Conservation (phyloP, 2,113 vertebrate species). For the Danio rerio region DNA sequence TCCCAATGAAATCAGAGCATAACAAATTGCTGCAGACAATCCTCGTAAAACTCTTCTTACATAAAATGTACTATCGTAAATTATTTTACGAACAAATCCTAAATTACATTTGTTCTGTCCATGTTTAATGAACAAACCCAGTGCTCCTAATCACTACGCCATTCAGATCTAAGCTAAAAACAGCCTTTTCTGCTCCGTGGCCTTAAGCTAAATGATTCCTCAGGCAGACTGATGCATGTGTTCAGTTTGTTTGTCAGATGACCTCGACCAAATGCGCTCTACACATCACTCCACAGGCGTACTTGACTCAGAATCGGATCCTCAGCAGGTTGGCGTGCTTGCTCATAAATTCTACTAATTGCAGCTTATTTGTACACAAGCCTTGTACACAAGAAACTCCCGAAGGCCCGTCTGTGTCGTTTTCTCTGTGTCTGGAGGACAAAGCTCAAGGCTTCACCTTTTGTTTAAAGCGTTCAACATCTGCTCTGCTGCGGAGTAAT, state of each 20-base stretch:
- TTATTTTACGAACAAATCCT: neutral
- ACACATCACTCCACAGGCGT: constrained; percentile 3
- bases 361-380: constrained; percentile 35
- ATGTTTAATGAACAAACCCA: too few relatives aligned
- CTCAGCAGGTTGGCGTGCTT: neutral
- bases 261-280: neutral
- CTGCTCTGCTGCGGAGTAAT: constrained; percentile 19
- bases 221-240: neutral
- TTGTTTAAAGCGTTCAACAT: constrained; percentile 16
- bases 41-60: neutral
- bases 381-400: constrained; percentile 25
- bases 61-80: neutral
- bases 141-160: neutral
- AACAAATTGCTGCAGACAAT: neutral
- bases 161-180: neutral
- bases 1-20: neutral
- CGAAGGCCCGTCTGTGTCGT: constrained; percentile 11
- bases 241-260: constrained; percentile 17
- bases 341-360: constrained; percentile 43
- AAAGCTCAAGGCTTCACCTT: constrained; percentile 24
- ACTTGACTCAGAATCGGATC: constrained; percentile 12
- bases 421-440: constrained; percentile 19
- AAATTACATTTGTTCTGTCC: too few relatives aligned
- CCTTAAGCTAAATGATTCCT: neutral
- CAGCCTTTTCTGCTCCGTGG: neutral